Evolutionary conservation across 2,888 invertebrate species (phyloP).

Genomic region (Tiliacea citrago): DNA sequence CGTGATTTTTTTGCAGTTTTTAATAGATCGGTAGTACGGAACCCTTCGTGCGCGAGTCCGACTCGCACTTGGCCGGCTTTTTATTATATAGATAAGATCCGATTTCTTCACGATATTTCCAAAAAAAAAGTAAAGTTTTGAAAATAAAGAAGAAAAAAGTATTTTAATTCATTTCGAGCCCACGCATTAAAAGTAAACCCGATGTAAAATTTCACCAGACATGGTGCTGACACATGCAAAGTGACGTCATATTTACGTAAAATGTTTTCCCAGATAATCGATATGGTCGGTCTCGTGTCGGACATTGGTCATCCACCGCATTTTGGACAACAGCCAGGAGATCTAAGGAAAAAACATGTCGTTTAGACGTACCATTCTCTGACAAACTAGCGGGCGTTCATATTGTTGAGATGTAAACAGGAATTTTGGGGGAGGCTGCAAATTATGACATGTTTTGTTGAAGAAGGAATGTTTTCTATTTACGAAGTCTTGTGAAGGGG

Average conservation of each 20-base stretch:
- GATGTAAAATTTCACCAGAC: neutral
- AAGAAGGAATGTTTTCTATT: slow-evolving; percentile 16
- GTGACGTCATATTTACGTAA: slow-evolving; percentile 37
- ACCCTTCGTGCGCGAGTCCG: too few species aligned
- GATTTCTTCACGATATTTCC: too few species aligned
- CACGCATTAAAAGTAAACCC: slow-evolving; percentile 7
- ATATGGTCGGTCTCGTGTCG: slow-evolving; percentile 45
- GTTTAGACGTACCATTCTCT: slow-evolving; percentile 33
- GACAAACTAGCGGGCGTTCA: slow-evolving; percentile 36
- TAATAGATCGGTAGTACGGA: too few species aligned
- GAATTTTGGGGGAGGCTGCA: slow-evolving; percentile 21
- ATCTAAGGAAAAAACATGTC: slow-evolving; percentile 55
- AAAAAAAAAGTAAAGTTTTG: too few species aligned
- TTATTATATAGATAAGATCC: too few species aligned
- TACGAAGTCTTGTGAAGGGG: neutral
- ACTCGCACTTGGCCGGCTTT: too few species aligned
- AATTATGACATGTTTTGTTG: slow-evolving; percentile 50
- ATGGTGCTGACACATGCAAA: slow-evolving; percentile 21
- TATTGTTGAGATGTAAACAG: slow-evolving; percentile 41
- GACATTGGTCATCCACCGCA: slow-evolving; percentile 56
- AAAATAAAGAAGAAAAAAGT: too few species aligned
- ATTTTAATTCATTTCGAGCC: neutral
- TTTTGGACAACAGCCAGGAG: slow-evolving; percentile 54
- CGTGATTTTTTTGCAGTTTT: too few species aligned
- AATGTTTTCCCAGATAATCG: slow-evolving; percentile 41